Evolutionary conservation across 2,797 vertebrate genomes (phyloP), one percentile per base, ranked within the genome.

Genomic region (Morelia viridis): DNA sequence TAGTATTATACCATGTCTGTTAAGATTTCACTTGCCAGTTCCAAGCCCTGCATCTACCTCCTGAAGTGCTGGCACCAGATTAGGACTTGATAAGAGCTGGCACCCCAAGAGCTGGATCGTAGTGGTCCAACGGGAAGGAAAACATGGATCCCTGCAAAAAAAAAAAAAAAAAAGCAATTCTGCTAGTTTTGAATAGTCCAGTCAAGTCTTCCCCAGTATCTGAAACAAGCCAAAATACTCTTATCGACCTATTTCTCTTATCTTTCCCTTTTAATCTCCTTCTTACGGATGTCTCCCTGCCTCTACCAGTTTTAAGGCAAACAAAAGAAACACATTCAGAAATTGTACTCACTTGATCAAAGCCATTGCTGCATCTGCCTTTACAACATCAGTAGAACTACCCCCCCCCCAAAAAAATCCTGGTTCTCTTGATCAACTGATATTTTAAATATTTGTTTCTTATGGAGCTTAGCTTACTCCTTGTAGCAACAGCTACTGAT

Each of bases 1-100:
- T 86, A 86, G 22, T 85, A 41, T 26, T 2, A 41, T 6, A 41
- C n/a, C 1, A 41, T 46, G 24, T 15, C 24, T 46, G 90, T 95
- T 92, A 94, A 92, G 94, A 94, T 46, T 62, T 26, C 56, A 85
- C 24, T 91, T 89, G 28, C 89, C 87, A 89, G 31, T 91, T 89
- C 93, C 90, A 89, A 87, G 89, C 93, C 95, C 56, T 46, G 12
- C 2, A 15, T 28, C 26, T 68, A n/a, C 28, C 4, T 10, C 92
- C 87, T 94, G 46, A 41, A 85, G 62, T 68, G 35, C 35, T 41
- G 2, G 35, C 84, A 91, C 1, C 0, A 65, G 92, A 62, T 0
- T 76, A 0, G 22, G 61, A 76, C 93, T 86, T 12, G 0, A 83
- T 24, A 41, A 41, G 35, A 41, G 35, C 35, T 41, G 17, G 8